phyloP scores from a whole-genome alignment of 2,797 vertebrate species.

The Microctenopoma stevenorrisi region DNA sequence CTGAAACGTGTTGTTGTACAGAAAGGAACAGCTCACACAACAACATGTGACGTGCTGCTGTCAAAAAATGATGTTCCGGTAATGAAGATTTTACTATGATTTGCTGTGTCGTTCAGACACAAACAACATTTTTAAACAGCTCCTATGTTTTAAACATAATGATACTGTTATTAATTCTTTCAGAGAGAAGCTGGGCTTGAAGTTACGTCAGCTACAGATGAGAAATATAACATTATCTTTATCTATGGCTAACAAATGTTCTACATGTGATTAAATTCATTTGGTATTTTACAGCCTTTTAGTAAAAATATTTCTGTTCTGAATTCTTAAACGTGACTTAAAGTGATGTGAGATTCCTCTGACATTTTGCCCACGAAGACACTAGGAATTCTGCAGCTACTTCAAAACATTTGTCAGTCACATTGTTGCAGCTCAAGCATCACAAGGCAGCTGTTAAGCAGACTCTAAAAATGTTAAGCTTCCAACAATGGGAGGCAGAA shows the following conservation, averaged over 20 bases:
- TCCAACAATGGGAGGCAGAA: constrained; percentile 87
- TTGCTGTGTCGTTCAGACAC: neutral
- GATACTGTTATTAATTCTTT: neutral
- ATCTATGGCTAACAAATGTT: neutral
- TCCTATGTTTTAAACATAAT: neutral
- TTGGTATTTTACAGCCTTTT: constrained; percentile 26
- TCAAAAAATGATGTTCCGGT: too few species aligned
- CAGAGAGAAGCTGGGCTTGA: neutral
- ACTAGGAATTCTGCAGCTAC: constrained; percentile 69
- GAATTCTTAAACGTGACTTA: constrained; percentile 48
- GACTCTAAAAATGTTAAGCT: constrained; percentile 86
- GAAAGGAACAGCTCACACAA: constrained; percentile 28
- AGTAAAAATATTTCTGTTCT: constrained; percentile 43
- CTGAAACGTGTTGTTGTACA: constrained; percentile 38
- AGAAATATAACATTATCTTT: neutral
- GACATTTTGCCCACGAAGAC: constrained; percentile 59
- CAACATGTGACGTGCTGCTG: neutral
- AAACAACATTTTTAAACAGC: neutral
- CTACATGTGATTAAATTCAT: neutral
- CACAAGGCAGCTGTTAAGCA: constrained; percentile 81
- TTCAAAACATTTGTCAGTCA: constrained; percentile 81
- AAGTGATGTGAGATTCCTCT: constrained; percentile 60
- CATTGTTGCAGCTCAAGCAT: constrained; percentile 82
- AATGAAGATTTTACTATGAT: neutral
- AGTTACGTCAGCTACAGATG: neutral